Base-by-base conservation (phyloP, 2,113 vertebrate species). In the Nerophis lumbriciformis region DNA sequence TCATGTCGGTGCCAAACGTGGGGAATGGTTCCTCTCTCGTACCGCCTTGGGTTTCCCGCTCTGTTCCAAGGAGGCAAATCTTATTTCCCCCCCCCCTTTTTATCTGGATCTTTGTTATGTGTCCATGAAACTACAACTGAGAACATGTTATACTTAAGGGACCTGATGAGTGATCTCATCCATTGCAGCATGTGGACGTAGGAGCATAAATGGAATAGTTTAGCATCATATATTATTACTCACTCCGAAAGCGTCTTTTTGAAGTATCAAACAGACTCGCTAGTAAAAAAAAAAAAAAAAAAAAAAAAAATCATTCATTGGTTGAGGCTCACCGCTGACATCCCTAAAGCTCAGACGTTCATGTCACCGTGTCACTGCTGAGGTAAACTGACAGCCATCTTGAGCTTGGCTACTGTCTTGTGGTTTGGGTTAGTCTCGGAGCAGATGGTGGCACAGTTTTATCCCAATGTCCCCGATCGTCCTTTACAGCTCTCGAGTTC, bases 61-160 rank as follows among this genome's bases (percentile, higher is more conserved):
- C 84, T 83, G 75, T 83, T 85, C 80, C 72, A 39, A 84, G 80
- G 83, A 88, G 83, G 85, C 84, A 86, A 84, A 86, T 77, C 79
- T 81, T 73, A 82, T 76, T 76, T 44, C 19, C 19, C 11, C 5
- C 37, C 51, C 5, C 21, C 14, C 5, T 6, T 54, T 54, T 57
- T 13, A 39, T 42, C 16, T 42, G 1, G 4, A 84, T 89, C 83
- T 87, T 86, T 88, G 85, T 89, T 91, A 88, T 91, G 87, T 85
- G 83, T 89, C 86, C 81, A 85, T 88, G 84, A 87, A 90, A 87
- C 76, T 85, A 88, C 88, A 88, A 88, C 83, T 88, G 85, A 89
- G 84, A 87, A 87, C 83, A 85, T 83, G 71, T 73, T 88, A 83
- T 87, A 85, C 81, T 84, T 80, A 66, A 72, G 87, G 87, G 89